Percentiles rank a stretch among this genome's conserved stretches.
Evolutionary conservation across 1,140 invertebrate genomes (phyloP).

Genomic region (Sesamia nonagrioides): DNA sequence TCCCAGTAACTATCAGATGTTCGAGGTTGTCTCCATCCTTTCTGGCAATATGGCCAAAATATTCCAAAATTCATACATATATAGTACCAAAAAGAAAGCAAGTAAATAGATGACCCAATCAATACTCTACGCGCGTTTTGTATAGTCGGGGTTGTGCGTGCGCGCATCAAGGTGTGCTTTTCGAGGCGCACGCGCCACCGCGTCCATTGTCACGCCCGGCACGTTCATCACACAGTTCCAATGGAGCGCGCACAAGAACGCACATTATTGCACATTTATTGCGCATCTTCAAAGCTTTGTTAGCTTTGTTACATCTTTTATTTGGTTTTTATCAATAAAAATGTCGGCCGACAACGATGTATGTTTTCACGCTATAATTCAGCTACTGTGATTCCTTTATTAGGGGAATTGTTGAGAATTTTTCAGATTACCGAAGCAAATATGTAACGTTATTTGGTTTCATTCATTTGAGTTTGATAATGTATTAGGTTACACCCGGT

Average conservation of each 20-base stretch:
- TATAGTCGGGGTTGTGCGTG: conserved; percentile 37
- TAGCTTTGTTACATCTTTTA: conserved; percentile 77
- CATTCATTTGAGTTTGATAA: background rate
- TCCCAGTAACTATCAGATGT: no score
- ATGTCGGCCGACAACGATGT: conserved; percentile 74
- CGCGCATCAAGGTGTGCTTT: conserved; percentile 58
- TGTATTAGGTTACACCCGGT: background rate
- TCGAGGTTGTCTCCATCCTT: no score
- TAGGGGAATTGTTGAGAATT: conserved; percentile 45
- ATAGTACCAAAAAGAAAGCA: background rate
- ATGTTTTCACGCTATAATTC: conserved; percentile 84
- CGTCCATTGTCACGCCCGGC: conserved; percentile 74
- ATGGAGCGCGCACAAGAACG: conserved; percentile 69
- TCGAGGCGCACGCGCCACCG: conserved; percentile 75
- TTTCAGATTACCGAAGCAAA: conserved; percentile 27
- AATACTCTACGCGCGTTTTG: background rate
- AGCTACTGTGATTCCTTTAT: conserved; percentile 72
- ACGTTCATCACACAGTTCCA: conserved; percentile 69
- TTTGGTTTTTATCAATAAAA: conserved; percentile 78
- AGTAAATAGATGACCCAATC: background rate
- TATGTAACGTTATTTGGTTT: conserved; percentile 31
- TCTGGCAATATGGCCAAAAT: no score
- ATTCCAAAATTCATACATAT: no score
- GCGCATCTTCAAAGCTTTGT: conserved; percentile 84
- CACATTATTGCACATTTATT: conserved; percentile 84